phyloP scores from a whole-genome alignment of 1,140 invertebrate genomes.

The Geopemphigus sp. region DNA sequence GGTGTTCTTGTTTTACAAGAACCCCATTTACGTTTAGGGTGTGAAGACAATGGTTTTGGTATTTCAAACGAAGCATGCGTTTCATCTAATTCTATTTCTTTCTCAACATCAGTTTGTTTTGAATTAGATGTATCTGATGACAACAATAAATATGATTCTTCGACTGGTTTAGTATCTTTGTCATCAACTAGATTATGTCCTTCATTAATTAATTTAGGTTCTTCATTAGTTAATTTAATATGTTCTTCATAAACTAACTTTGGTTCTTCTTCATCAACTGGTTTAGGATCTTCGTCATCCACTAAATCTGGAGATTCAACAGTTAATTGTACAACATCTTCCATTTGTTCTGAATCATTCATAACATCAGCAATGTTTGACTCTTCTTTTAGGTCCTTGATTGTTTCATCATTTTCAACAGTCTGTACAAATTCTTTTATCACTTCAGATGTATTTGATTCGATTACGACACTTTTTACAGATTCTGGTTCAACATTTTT shows the following conservation, averaged over 20 bases:
- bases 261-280: neutral
- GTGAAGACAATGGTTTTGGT: slow-evolving; percentile 1
- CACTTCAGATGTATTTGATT: slow-evolving; percentile 50
- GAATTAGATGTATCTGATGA: neutral
- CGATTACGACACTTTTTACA: slow-evolving; percentile 50
- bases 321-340: slow-evolving; percentile 46
- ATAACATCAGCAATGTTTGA: slow-evolving; percentile 50
- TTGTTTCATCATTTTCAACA: slow-evolving; percentile 51
- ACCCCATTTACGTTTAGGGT: slow-evolving; percentile 42
- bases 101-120: neutral
- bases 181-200: slow-evolving; percentile 11
- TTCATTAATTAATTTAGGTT: neutral
- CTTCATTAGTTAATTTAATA: neutral
- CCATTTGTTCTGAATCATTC: slow-evolving; percentile 40
- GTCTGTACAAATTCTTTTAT: slow-evolving; percentile 31
- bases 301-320: slow-evolving; percentile 32
- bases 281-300: slow-evolving; percentile 43
- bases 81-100: neutral
- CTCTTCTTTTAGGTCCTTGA: slow-evolving; percentile 50
- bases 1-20: slow-evolving; percentile 47
- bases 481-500: slow-evolving; percentile 49
- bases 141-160: slow-evolving; percentile 32
- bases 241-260: neutral
- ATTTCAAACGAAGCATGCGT: neutral
- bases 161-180: neutral